Evolutionary conservation across 37 sponge, comb jelly and placozoan species (phyloP), one percentile per base, ranked within the genome.

Genomic region (Lycopodina hypogea): DNA sequence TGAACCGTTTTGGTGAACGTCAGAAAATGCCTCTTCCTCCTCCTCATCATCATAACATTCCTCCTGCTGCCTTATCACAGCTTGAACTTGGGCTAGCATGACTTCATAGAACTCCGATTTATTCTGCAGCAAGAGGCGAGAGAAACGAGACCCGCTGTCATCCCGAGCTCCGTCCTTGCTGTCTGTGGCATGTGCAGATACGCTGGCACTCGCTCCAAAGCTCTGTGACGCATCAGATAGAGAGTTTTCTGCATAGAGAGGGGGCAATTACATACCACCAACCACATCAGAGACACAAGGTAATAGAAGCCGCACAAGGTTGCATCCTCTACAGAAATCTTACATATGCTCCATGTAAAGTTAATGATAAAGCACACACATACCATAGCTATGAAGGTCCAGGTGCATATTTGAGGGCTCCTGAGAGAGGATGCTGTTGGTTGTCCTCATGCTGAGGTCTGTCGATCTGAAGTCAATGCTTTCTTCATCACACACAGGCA

Each of bases 151-250:
- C 33, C 38, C 68, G 6, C 29, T 8, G 29, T 51, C 48, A 51
- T 12, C 30, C 12, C 29, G 8, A 2, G 4, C 73, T 62, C 58
- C 76, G 1, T 32, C 51, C 4, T 30, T 23, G 52, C 11, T 9
- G 22, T 59, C 57, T 11, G 30, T 59, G 17, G 24, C 28, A 15
- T 6, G 4, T 60, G 14, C 24, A 60, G 4, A 17, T 32, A 32
- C 55, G 22, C 75, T 75, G 59, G 75, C 75, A 75, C 75, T 75
- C 39, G 53, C 75, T 23, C 59, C 75, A 29, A 75, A 56, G 24
- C 57, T 58, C 1, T 24, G 67, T 45, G 48, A 45, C 8, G 48
- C 9, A 45, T 12, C 48, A 12, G 48, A 45, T 45, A 9, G 76
- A 75, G 37, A 17, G 36, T 9, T 57, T 19, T 0, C 39, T 15